A percentile compares a stretch with the other conserved stretches of the same genome.
Conservation (phyloP, 2,113 vertebrate genomes). For the Anarhynchus alexandrinus region DNA sequence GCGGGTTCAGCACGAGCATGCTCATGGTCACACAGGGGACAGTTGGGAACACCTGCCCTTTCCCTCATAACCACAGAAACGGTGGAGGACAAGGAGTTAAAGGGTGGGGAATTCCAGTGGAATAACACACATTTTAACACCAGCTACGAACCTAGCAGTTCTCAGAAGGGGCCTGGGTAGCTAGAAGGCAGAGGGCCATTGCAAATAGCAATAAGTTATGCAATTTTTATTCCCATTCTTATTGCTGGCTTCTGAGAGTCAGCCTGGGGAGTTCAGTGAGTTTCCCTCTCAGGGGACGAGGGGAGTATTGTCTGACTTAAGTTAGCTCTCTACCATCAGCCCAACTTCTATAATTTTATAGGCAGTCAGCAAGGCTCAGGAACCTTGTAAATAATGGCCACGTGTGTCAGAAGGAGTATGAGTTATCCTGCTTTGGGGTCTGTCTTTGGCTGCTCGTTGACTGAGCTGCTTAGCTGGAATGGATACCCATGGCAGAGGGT, state of each 20-base stretch:
- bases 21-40: not conserved
- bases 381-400: not conserved
- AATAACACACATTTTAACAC: not conserved
- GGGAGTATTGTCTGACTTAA: not conserved
- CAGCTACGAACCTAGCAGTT: not conserved
- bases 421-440: not conserved
- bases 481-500: not conserved
- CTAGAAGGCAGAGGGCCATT: not conserved
- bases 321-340: not conserved
- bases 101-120: constrained; percentile 27
- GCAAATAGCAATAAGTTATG: constrained; percentile 12
- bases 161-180: not conserved
- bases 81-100: not conserved
- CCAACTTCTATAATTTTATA: not conserved
- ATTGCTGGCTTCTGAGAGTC: not conserved
- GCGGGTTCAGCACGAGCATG: fast-evolving
- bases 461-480: not conserved
- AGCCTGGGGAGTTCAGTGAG: not conserved
- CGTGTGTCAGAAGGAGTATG: not conserved
- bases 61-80: not conserved
- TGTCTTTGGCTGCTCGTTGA: not conserved
- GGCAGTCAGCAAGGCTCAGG: not conserved
- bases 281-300: not conserved
- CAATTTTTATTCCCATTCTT: constrained; percentile 33
- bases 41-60: not conserved